These are phyloP conservation scores for Melanotaenia maccullochi DNA, from an alignment of 2,797 vertebrate species.

Conservation along the genomic window DNA sequence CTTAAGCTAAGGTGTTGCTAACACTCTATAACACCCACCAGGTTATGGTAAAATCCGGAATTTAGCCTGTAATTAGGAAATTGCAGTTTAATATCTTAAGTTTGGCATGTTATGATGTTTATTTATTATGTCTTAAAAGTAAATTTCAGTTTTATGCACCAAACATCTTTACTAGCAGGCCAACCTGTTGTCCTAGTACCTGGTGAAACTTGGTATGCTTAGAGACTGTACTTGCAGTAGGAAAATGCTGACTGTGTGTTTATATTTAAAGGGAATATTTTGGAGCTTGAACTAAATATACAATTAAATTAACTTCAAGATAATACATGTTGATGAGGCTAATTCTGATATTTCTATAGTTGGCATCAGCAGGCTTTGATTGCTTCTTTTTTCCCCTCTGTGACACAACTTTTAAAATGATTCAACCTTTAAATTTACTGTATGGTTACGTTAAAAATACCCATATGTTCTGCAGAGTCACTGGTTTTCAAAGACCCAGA, in stretches of 20 bases:
- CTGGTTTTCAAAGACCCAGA: constrained; percentile 90
- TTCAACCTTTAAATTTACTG: too few relatives aligned
- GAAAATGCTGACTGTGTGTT: too few relatives aligned
- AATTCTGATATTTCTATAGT: not conserved
- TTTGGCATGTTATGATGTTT: not conserved
- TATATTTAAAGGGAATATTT: too few relatives aligned
- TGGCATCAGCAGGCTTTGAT: not conserved
- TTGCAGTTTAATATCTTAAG: not conserved
- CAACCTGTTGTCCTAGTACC: not conserved
- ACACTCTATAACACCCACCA: not conserved
- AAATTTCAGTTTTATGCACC: not conserved
- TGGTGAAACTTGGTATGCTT: not conserved
- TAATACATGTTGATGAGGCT: too few relatives aligned
- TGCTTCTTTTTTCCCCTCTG: not conserved
- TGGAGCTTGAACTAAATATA: too few relatives aligned
- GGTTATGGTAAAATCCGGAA: not conserved
- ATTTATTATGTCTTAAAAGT: not conserved
- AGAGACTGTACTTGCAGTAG: too few relatives aligned
- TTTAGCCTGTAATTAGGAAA: not conserved
- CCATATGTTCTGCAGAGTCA: constrained; percentile 76
- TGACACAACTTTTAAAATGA: not conserved
- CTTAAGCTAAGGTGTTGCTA: constrained; percentile 1
- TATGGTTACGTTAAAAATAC: too few relatives aligned
- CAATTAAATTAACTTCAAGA: too few relatives aligned
- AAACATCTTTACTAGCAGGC: too few relatives aligned